Base-by-base conservation (phyloP, 2,888 invertebrate species). In the Apoderus coryli region DNA sequence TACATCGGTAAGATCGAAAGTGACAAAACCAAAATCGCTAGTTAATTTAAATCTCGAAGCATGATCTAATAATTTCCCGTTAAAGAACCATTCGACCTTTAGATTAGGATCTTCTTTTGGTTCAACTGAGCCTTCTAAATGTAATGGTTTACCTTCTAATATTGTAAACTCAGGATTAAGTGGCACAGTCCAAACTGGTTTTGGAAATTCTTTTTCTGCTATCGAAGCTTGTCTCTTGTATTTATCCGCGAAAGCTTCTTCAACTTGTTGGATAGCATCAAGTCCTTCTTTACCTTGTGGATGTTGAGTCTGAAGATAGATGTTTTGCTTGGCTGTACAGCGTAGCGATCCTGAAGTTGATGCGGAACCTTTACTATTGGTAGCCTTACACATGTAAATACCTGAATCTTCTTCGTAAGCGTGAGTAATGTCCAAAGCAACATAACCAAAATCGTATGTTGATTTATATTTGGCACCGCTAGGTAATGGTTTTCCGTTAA, bases 1-100 rank as follows among this genome's bases (percentile, higher is more conserved):
- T 1, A 85, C 82, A 53, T 92, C 90, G 12, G 76, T 80, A 29
- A 96, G 65, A 56, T 95, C 93, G 44, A 98, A 65, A 3, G 89
- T 88, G 4, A 93, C 93, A 53, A 89, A 95, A 30, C 96, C 96
- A 55, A 95, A 95, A 52, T 98, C 96, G 51, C 79, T 84, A 2
- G 84, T 86, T 53, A 89, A 76, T 56, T 89, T 89, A 56, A 89
- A 92, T 41, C 92, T 69, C 3, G 89, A 79, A 35, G 81, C 88
- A 52, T 86, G 81, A 43, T 81, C 81, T 27, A 90, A 58, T 16
- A 77, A 67, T 60, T 88, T 86, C 27, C 89, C 88, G 53, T 90
- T 90, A 52, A 90, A 85, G 57, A 81, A 89, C 90, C 90, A 92
- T 61, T 90, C 89, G 41, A 90, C 78, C 52, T 78, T 84, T 29